These are phyloP conservation scores for Epizoanthus ramosus DNA, from an alignment of 92 coral and sea anemone genomes.

Conservation along the genomic window DNA sequence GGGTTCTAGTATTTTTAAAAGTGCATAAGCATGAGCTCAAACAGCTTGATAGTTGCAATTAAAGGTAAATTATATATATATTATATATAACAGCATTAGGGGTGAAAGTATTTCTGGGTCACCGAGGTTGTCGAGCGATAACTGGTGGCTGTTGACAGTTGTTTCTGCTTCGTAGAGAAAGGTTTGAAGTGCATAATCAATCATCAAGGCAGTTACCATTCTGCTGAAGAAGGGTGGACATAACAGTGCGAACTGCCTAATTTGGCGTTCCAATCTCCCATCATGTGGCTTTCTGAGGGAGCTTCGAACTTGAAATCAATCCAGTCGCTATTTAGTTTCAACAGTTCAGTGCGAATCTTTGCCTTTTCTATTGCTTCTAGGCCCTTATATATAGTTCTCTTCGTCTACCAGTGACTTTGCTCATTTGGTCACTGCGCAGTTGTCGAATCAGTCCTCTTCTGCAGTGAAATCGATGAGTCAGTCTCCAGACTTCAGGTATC, in stretches of 20 bases:
- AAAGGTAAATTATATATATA: too few relatives aligned
- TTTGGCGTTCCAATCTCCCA: conserved; percentile 41
- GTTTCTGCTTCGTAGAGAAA: conserved; percentile 46
- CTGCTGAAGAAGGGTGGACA: conserved; percentile 21
- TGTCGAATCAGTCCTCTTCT: conserved; percentile 22
- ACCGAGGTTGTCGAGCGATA: conserved; percentile 22
- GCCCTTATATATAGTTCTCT: too few relatives aligned
- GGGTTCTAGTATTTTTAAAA: too few relatives aligned
- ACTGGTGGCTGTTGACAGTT: conserved; percentile 38
- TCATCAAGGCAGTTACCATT: conserved; percentile 32
- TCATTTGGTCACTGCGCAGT: conserved; percentile 44
- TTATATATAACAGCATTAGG: background rate
- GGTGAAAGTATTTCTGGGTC: conserved; percentile 39
- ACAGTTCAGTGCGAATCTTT: conserved; percentile 15
- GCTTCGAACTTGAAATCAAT: background rate
- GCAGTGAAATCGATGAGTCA: conserved; percentile 24
- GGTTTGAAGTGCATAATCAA: conserved; percentile 19
- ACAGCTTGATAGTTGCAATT: too few relatives aligned
- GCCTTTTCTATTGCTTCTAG: background rate
- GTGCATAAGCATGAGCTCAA: too few relatives aligned
- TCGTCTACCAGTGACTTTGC: conserved; percentile 30
- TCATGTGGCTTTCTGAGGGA: conserved; percentile 26
- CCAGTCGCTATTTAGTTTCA: conserved; percentile 28
- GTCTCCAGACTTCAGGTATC: conserved; percentile 15
- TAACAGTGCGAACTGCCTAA: conserved; percentile 33